phyloP scores from a whole-genome alignment of 92 coral and sea anemone genomes.

The Epizoanthus illoricatus region DNA sequence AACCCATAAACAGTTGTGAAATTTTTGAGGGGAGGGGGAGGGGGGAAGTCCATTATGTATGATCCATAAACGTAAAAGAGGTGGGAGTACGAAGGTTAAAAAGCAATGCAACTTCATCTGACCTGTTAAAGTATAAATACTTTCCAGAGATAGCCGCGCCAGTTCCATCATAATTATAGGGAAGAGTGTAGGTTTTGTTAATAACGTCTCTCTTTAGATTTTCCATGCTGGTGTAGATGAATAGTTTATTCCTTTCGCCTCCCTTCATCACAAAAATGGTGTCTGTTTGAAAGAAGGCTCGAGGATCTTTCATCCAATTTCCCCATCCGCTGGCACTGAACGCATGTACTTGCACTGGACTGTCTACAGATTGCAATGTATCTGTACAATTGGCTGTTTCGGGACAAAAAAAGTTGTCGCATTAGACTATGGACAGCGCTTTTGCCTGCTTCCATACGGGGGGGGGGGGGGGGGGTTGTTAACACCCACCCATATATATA shows the following conservation, averaged over 20 bases:
- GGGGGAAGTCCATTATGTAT: too few species aligned
- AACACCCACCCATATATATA: too few species aligned
- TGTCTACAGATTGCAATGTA: background rate
- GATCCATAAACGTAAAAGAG: too few species aligned
- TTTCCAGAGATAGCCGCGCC: background rate
- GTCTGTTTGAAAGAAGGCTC: background rate
- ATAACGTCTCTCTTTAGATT: background rate
- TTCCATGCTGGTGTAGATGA: background rate
- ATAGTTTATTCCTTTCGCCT: background rate
- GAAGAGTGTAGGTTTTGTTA: background rate
- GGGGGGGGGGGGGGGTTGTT: too few species aligned
- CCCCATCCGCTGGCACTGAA: background rate
- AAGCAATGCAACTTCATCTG: background rate
- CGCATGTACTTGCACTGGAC: background rate
- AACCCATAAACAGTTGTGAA: too few species aligned
- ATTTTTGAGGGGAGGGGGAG: too few species aligned
- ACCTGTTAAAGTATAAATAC: background rate
- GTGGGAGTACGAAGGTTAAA: too few species aligned
- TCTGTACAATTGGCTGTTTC: background rate
- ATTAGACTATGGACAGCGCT: too few species aligned
- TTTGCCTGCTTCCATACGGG: too few species aligned
- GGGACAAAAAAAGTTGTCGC: too few species aligned
- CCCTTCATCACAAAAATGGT: slow-evolving; percentile 1
- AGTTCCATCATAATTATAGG: background rate
- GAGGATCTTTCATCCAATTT: slow-evolving; percentile 6